These are phyloP conservation scores for Aptenodytes patagonicus DNA, from an alignment of 2,113 vertebrate species.

Conservation along the genomic window DNA sequence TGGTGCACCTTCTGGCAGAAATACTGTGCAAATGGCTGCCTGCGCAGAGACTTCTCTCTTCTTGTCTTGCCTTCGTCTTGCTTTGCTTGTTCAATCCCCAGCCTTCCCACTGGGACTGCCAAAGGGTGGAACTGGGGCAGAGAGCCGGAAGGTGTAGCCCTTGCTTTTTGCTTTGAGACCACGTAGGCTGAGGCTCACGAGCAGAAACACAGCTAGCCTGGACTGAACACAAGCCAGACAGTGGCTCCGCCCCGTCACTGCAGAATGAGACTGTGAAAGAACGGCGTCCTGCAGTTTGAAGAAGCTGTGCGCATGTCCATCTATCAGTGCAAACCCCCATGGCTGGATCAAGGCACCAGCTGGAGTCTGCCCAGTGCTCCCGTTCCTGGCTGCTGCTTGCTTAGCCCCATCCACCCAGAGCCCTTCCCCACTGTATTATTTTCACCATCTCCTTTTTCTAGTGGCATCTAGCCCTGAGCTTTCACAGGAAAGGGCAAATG, in stretches of 20 bases:
- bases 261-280: background rate
- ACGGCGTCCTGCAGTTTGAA: background rate
- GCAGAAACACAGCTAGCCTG: background rate
- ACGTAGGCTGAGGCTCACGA: background rate
- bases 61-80: background rate
- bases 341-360: slow-evolving; percentile 8
- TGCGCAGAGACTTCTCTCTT: background rate
- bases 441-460: background rate
- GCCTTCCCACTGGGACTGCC: background rate
- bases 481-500: slow-evolving; percentile 25
- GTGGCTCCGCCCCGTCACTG: background rate
- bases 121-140: background rate
- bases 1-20: background rate
- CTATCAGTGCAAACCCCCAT: background rate
- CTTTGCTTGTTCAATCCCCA: background rate
- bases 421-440: slow-evolving; percentile 1
- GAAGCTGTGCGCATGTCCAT: background rate
- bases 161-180: background rate
- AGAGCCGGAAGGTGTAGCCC: fast-evolving
- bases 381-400: background rate
- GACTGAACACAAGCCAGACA: background rate
- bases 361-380: background rate
- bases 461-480: slow-evolving; percentile 24
- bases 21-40: background rate
- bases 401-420: background rate